Base-by-base conservation (phyloP, 2,888 invertebrate species). In the Chymomyza procnemis region DNA sequence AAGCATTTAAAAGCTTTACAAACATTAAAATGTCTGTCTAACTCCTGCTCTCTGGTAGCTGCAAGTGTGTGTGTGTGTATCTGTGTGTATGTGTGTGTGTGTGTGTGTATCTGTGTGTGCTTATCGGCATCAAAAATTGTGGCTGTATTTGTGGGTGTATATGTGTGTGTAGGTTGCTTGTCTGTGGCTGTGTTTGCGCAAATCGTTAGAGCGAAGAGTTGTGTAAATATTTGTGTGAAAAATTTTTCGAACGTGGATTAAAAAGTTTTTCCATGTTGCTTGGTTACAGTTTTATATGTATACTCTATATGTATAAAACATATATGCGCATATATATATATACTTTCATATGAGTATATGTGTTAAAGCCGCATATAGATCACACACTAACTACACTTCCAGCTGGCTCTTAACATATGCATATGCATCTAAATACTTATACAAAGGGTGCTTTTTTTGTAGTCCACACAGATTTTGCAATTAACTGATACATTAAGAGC, bases 121-220 rank as follows among this genome's bases (percentile, higher is more conserved):
- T 73, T 80, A 75, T 79, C 73, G 75, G 76, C 71, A 78, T 75
- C 80, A 75, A 73, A 78, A 75, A 73, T 73, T 68, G 67, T 41
- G 59, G 63, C 64, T 68, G 22, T 54, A 9, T 54, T 1, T 54
- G 19, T 18, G 19, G 4, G 54, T 54, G 18, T 61, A 18, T 67
- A n/a, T 66, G 46, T 68, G 58, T 64, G 48, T 59, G 61, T 26
- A 67, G 61, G 64, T 47, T 72, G 57, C 72, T 66, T 79, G 75
- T 76, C 62, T 72, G 64, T 78, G 69, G 76, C 73, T 77, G 74
- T 84, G 87, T 85, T 85, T 85, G 87, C 80, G 71, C 73, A 87
- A 87, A 83, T 87, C 79, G 87, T 85, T 85, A 85, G 85, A 83
- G 85, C 85, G 81, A 82, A 82, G 85, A 83, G 87, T 85, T 85